Evolutionary conservation across 2,888 invertebrate genomes (phyloP), one percentile per base, ranked within the genome.

Genomic region (Trachelus stipa): DNA sequence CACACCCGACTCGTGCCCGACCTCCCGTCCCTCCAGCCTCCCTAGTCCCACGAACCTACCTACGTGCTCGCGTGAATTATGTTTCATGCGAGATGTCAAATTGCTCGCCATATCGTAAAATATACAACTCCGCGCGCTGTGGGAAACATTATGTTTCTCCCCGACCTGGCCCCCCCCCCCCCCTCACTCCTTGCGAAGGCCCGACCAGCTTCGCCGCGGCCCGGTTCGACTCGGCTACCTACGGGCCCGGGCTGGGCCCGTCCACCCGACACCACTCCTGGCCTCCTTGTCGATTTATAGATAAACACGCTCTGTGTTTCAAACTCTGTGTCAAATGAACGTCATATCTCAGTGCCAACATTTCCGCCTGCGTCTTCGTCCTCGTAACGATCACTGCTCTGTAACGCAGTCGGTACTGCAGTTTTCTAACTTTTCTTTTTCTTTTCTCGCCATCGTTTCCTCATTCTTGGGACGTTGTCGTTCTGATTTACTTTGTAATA

Each of bases 71-170:
- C 90, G 90, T 91, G 91, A 91, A 91, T 91, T 91, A 91, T 91
- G 91, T 88, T 90, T 89, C 91, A 89, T 90, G 91, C 90, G 91
- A 91, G 91, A 91, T 91, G 91, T 91, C 91, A 91, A 91, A 91
- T 91, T 91, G 91, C 91, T 91, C 90, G 91, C 89, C 90, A 90
- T 91, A 91, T 91, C 91, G 91, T 91, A 91, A 91, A 91, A 91
- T 91, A 91, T 91, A 91, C 90, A 90, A 90, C 90, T 90, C 89
- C 89, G 85, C 89, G 88, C 90, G 88, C 91, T 90, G 91, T 91
- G 90, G 90, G 91, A 91, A 91, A 90, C 91, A 90, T 90, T 90
- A 90, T 90, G 90, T 89, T 89, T 87, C 84, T 77, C 79, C 76
- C 79, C 77, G 74, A 74, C 80, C 74, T 69, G 80, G 56, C 73